Conservation (phyloP, 2,888 invertebrate genomes). For the Ophioninae sp. region DNA sequence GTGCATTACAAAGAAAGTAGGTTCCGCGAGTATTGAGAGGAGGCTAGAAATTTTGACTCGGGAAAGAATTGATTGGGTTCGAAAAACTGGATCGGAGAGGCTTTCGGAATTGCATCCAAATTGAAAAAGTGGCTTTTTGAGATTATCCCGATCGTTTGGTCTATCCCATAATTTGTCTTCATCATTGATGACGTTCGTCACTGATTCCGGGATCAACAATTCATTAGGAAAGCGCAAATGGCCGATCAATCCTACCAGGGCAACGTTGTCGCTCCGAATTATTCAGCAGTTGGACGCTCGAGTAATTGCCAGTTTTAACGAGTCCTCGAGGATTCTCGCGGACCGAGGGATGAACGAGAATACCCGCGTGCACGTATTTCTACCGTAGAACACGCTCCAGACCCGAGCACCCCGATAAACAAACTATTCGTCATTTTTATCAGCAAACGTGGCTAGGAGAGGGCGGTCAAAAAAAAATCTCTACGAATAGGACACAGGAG, state of each 20-base stretch:
- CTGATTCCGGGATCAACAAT: not conserved
- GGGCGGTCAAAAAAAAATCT: conserved; percentile 15
- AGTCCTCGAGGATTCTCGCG: not conserved
- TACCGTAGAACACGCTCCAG: not conserved
- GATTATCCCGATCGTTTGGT: not conserved
- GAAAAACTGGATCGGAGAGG: too few species aligned
- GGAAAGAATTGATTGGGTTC: too few species aligned
- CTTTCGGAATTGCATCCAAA: too few species aligned
- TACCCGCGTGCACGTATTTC: not conserved
- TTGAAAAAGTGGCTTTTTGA: not conserved
- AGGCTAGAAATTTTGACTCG: too few species aligned
- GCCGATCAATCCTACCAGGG: conserved; percentile 2
- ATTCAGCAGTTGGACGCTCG: conserved; percentile 15
- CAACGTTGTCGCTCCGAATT: conserved; percentile 11
- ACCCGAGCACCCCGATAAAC: conserved; percentile 30
- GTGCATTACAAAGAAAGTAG: too few species aligned
- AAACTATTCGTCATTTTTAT: conserved; percentile 57
- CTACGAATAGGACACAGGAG: not conserved
- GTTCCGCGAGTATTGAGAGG: too few species aligned
- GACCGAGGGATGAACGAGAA: not conserved
- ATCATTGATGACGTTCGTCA: not conserved
- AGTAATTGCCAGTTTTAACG: conserved; percentile 30
- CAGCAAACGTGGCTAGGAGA: conserved; percentile 22
- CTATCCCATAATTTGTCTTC: not conserved
- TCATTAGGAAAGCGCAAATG: not conserved